Evolutionary conservation across 2,888 invertebrate genomes (phyloP).

Genomic region (Dolichopus griseipennis): DNA sequence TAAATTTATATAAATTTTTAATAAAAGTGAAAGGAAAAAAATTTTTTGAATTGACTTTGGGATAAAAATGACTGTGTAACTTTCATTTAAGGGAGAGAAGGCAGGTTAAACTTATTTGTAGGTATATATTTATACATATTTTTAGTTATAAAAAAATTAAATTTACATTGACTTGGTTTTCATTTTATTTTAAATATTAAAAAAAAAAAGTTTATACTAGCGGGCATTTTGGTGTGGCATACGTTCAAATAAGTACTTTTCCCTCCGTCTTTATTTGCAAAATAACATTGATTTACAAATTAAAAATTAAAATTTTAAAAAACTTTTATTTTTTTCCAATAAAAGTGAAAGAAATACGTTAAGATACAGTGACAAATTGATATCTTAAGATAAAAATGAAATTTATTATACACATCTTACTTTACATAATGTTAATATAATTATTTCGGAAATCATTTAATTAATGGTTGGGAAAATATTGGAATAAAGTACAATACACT

Average conservation of each 20-base stretch:
- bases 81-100: neutral
- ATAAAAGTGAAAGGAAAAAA: conserved; percentile 1
- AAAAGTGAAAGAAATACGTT: neutral
- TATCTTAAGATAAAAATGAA: neutral
- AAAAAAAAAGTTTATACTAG: neutral
- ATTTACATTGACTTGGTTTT: neutral
- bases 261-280: neutral
- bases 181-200: neutral
- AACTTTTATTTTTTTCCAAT: neutral
- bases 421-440: no score
- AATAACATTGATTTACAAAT: no score
- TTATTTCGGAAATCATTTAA: no score
- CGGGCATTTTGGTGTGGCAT: neutral
- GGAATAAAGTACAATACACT: no score
- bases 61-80: neutral
- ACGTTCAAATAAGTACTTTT: neutral
- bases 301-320: no score
- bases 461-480: no score
- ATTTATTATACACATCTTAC: no score
- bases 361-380: neutral
- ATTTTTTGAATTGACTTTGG: neutral
- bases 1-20: no score
- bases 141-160: neutral
- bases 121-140: no score
- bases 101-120: no score